Percentiles rank a stretch among this genome's conserved stretches.
Conservation (phyloP, 2,888 invertebrate genomes). For the Incurvaria masculella region DNA sequence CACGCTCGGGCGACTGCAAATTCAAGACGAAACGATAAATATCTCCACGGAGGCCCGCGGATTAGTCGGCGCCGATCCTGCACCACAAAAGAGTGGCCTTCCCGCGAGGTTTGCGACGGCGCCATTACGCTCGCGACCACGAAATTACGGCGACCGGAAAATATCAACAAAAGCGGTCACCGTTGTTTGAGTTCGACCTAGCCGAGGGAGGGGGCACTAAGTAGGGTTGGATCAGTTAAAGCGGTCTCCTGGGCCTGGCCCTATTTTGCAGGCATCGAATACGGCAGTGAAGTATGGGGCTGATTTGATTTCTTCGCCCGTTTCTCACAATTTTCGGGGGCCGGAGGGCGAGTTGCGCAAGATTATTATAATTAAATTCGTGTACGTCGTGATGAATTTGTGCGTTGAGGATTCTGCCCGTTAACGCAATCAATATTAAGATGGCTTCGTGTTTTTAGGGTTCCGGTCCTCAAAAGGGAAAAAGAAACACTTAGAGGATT, state of each 20-base stretch:
- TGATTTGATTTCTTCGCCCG: background rate
- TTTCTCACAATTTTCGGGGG: no score
- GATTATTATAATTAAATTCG: no score
- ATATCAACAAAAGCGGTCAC: conserved; percentile 35
- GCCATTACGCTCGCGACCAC: conserved; percentile 34
- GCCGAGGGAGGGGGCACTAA: conserved; percentile 42
- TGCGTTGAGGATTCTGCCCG: no score
- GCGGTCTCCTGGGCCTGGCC: conserved; percentile 39
- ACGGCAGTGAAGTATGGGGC: conserved; percentile 31
- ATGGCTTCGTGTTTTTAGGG: no score
- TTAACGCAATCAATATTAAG: no score
- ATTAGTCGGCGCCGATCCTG: background rate
- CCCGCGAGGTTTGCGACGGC: background rate
- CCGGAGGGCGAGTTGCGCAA: no score
- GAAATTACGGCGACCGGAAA: conserved; percentile 33
- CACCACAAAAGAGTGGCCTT: background rate
- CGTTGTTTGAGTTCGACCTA: conserved; percentile 17
- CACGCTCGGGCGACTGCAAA: no score
- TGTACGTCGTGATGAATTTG: no score
- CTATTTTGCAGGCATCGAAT: conserved; percentile 49
- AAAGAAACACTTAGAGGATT: no score
- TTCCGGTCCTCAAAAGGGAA: no score
- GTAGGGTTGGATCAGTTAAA: conserved; percentile 42
- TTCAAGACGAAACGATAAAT: background rate
- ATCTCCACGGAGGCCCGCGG: background rate